Evolutionary conservation across 1,140 invertebrate species (phyloP).

Genomic region (Ylistrum balloti): DNA sequence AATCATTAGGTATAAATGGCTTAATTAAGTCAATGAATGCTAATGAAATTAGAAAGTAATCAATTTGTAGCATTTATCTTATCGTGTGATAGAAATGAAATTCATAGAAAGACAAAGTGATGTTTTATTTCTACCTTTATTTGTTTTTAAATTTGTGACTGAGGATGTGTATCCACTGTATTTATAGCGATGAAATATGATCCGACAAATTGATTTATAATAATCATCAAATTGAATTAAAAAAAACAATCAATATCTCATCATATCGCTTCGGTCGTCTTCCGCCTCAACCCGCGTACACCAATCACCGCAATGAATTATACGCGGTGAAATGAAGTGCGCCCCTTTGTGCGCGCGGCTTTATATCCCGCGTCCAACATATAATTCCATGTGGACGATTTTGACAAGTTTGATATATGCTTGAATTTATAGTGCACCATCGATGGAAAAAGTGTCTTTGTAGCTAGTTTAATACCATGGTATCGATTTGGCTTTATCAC

Average conservation of each 20-base stretch:
- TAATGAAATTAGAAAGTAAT: too few species aligned
- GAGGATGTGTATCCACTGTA: neutral
- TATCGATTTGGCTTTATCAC: constrained; percentile 28
- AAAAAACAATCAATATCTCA: neutral
- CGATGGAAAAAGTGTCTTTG: constrained; percentile 17
- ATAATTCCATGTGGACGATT: neutral
- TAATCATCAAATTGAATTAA: neutral
- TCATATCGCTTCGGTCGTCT: neutral
- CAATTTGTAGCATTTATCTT: too few species aligned
- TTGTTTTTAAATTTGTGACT: neutral
- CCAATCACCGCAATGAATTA: neutral
- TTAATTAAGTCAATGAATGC: too few species aligned
- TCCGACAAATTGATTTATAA: constrained; percentile 12
- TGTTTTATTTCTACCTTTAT: too few species aligned
- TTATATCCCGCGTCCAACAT: neutral
- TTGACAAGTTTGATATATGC: constrained; percentile 39
- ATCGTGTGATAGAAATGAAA: too few species aligned
- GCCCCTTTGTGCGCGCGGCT: neutral
- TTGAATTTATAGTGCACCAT: constrained; percentile 23
- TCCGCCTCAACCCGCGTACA: neutral
- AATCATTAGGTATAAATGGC: too few species aligned
- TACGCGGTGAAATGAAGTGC: neutral
- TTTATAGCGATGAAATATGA: constrained; percentile 17
- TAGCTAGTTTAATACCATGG: neutral
- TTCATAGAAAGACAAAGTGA: too few species aligned